phyloP scores from a whole-genome alignment of 2,888 invertebrate species.

The Amaurobius ferox region DNA sequence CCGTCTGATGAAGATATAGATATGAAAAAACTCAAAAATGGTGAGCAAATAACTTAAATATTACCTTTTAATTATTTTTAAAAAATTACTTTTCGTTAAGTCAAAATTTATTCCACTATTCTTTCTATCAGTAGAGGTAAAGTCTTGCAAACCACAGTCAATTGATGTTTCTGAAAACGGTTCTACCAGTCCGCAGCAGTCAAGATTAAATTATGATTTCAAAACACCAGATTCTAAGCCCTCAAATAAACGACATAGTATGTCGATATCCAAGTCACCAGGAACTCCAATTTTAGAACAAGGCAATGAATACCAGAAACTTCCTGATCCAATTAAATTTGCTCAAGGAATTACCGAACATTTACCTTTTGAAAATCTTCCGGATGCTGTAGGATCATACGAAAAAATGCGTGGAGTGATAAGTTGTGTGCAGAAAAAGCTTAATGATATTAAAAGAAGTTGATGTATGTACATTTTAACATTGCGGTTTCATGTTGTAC shows the following conservation, averaged over 20 bases:
- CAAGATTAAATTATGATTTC: not conserved
- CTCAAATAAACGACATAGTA: slow-evolving; percentile 23
- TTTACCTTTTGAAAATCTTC: slow-evolving; percentile 93
- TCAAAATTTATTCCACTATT: not conserved
- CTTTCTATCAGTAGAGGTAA: slow-evolving; percentile 4
- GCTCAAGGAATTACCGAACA: slow-evolving; percentile 90
- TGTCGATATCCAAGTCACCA: slow-evolving; percentile 51
- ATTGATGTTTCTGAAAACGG: not conserved
- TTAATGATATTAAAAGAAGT: slow-evolving; percentile 32
- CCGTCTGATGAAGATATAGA: slow-evolving; percentile 8
- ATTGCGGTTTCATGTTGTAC: not conserved
- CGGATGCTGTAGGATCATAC: slow-evolving; percentile 92
- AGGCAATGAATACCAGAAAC: slow-evolving; percentile 73
- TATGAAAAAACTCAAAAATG: slow-evolving; percentile 47
- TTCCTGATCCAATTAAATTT: slow-evolving; percentile 88
- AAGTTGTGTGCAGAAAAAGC: slow-evolving; percentile 75
- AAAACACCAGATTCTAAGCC: slow-evolving; percentile 12
- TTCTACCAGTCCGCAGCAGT: not conserved
- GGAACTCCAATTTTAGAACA: slow-evolving; percentile 63
- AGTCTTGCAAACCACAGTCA: not conserved
- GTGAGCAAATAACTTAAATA: slow-evolving; percentile 20
- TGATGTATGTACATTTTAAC: slow-evolving; percentile 28
- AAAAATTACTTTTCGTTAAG: slow-evolving; percentile 2
- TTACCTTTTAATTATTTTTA: not conserved
- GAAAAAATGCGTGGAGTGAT: slow-evolving; percentile 86